phyloP scores from a whole-genome alignment of 2,113 vertebrate genomes.

The Gymnorhina tibicen region DNA sequence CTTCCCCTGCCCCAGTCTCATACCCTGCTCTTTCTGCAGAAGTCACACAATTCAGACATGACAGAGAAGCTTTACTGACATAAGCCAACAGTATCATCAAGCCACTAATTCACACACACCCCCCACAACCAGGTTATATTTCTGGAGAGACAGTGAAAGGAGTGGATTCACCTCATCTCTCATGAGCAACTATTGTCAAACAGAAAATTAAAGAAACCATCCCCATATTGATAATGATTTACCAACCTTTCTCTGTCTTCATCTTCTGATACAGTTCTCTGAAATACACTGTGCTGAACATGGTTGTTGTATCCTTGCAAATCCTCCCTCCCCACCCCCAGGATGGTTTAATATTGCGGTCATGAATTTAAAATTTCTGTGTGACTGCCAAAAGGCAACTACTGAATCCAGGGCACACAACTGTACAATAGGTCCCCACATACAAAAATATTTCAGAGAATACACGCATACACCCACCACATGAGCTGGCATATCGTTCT shows the following conservation, averaged over 20 bases:
- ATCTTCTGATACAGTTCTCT: conserved; percentile 57
- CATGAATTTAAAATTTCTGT: conserved; percentile 61
- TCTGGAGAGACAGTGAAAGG: neutral
- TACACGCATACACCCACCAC: conserved; percentile 74
- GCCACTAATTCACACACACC: neutral
- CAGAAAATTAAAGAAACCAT: neutral
- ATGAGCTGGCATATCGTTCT: conserved; percentile 4
- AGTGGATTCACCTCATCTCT: neutral
- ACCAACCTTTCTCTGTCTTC: conserved; percentile 48
- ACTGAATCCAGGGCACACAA: conserved; percentile 77
- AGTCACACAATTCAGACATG: neutral
- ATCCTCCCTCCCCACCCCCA: neutral
- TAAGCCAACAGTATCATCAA: neutral
- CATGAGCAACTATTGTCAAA: neutral
- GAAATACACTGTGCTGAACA: conserved; percentile 50
- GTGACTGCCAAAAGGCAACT: conserved; percentile 65
- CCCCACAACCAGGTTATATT: neutral
- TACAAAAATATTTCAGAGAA: conserved; percentile 71
- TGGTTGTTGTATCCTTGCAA: neutral
- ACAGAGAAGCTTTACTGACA: neutral
- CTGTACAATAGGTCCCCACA: conserved; percentile 72
- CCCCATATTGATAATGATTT: neutral
- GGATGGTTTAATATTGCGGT: conserved; percentile 54
- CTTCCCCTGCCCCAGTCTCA: neutral
- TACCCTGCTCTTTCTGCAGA: neutral